A percentile compares a stretch with the other conserved stretches of the same genome.
phyloP scores from a whole-genome alignment of 2,797 vertebrate species.

The Thamnophis elegans region DNA sequence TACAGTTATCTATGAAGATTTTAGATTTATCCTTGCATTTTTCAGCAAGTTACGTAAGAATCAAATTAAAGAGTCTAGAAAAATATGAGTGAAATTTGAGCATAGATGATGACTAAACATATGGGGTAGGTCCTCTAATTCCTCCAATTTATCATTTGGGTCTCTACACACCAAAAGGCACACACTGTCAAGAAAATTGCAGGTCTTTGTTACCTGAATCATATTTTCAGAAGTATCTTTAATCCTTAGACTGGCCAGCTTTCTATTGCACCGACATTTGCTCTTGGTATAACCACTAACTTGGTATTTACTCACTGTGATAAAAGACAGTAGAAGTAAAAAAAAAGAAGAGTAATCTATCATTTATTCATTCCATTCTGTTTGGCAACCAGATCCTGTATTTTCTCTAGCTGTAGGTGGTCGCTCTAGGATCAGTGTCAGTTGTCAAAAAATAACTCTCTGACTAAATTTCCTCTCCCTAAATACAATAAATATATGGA shows the following conservation, averaged over 20 bases:
- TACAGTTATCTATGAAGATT: background rate
- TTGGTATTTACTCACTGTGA: slow-evolving; percentile 7
- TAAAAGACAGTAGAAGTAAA: slow-evolving; percentile 33
- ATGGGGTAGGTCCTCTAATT: background rate
- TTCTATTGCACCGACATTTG: background rate
- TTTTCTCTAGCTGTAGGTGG: slow-evolving; percentile 27
- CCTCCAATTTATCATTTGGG: background rate
- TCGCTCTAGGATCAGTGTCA: slow-evolving; percentile 29
- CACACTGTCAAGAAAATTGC: background rate
- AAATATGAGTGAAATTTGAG: background rate
- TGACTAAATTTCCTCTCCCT: slow-evolving; percentile 10
- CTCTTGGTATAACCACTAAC: slow-evolving; percentile 9
- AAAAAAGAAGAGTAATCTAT: slow-evolving; percentile 1
- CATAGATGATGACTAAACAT: background rate
- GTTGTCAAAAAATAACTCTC: slow-evolving; percentile 22
- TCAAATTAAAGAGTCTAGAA: background rate
- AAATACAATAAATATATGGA: slow-evolving; percentile 28
- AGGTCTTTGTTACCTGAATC: slow-evolving; percentile 4
- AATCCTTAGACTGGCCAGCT: slow-evolving; percentile 4
- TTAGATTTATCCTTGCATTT: background rate
- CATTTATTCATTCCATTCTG: slow-evolving; percentile 44
- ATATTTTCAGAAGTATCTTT: slow-evolving; percentile 1
- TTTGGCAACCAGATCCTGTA: slow-evolving; percentile 29
- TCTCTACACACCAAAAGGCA: background rate
- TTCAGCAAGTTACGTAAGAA: background rate